Evolutionary conservation across 2,797 vertebrate species (phyloP), one percentile per base, ranked within the genome.

Genomic region (Crenichthys baileyi): DNA sequence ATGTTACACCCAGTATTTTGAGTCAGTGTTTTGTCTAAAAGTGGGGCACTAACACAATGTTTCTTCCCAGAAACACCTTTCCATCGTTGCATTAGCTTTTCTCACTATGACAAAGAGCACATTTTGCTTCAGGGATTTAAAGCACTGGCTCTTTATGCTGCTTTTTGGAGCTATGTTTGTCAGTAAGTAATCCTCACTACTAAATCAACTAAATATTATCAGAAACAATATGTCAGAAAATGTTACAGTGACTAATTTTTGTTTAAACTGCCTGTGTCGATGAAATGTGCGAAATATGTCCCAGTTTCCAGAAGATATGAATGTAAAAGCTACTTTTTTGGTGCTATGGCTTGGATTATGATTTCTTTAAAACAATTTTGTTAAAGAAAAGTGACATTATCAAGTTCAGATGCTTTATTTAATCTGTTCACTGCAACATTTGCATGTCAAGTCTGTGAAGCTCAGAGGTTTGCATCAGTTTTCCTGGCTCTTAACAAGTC

Each of bases 111-210:
- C 22, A 20, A 63, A 60, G 26, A 78, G 15, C 18, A 61, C 26
- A 26, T 20, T 18, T 36, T 46, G 26, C 63, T 80, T 71, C 29
- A 46, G 53, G 20, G 29, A n/a, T 79, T 8, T 55, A 11, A 36
- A 51, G 48, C 8, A 4, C 36, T 29, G 76, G 15, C 9, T 91
- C 68, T 74, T 83, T 12, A 68, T 89, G 0, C 46, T 89, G 70
- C n/a, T 89, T 75, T 46, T 85, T 16, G 77, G 79, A 79, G 56
- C 26, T 0, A 0, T 67, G 22, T 73, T 80, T 75, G 48, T 26
- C 36, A 82, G 90, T 88, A 80, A 91, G 85, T 13, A 73, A 77
- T 71, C 53, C 65, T 51, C 3, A 39, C 2, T 77, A 79, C 73
- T n/a, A 78, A 18, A 78, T 48, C 13, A 71, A 16, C 16, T 61